Percentiles rank a stretch among this genome's conserved stretches.
Evolutionary conservation across 2,113 vertebrate species (phyloP).

Genomic region (Alosa alosa): DNA sequence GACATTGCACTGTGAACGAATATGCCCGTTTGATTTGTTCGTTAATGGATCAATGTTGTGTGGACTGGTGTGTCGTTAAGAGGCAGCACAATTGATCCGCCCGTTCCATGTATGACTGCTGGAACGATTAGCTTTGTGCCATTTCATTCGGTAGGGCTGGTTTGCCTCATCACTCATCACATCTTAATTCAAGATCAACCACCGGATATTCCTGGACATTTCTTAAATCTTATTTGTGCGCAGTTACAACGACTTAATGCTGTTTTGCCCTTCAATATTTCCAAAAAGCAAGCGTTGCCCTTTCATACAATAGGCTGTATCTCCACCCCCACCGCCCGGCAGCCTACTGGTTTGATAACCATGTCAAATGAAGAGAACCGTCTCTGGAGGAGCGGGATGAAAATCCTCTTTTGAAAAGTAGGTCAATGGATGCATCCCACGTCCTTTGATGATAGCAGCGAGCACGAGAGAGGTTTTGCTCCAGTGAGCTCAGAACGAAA

Average conservation of each 20-base stretch:
- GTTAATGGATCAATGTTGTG: not conserved
- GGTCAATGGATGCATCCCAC: constrained; percentile 60
- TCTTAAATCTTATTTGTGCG: not conserved
- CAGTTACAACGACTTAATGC: not conserved
- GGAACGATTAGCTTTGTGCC: not conserved
- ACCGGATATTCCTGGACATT: not conserved
- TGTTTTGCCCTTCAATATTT: not conserved
- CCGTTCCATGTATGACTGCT: not conserved
- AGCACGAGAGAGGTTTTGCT: constrained; percentile 19
- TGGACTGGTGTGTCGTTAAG: not conserved
- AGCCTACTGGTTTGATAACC: constrained; percentile 22
- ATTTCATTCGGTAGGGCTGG: not conserved
- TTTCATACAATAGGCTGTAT: constrained; percentile 16
- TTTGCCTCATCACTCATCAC: not conserved
- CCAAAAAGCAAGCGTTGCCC: not conserved
- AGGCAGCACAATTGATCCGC: not conserved
- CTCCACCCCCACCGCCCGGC: not conserved
- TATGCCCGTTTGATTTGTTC: not conserved
- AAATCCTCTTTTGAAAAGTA: constrained; percentile 64
- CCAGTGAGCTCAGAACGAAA: not conserved
- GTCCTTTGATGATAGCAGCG: constrained; percentile 40
- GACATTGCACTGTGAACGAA: not conserved
- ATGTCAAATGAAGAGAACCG: constrained; percentile 34
- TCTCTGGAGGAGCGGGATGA: constrained; percentile 43
- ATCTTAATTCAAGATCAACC: not conserved